Evolutionary conservation across 2,888 invertebrate species (phyloP), one percentile per base, ranked within the genome.

Genomic region (Sinhomidia bicolor): DNA sequence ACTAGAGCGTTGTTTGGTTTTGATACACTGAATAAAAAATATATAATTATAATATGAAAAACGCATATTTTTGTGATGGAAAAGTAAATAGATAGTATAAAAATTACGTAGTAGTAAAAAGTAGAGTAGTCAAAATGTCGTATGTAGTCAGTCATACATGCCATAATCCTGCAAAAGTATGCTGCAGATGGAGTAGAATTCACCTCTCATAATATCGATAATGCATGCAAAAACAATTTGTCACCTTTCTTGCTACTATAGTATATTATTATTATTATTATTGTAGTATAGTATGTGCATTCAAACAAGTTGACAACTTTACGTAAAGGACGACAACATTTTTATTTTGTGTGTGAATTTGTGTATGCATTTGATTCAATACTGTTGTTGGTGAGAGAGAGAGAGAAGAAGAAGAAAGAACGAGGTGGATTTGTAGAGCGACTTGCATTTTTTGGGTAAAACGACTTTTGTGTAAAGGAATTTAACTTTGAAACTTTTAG

Each of bases 151-250:
- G n/a, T n/a, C n/a, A n/a, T n/a, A n/a, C n/a, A n/a, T n/a, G n/a
- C n/a, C n/a, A n/a, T n/a, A n/a, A n/a, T n/a, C n/a, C n/a, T n/a
- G n/a, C n/a, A n/a, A n/a, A n/a, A n/a, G n/a, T n/a, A n/a, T n/a
- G n/a, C n/a, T n/a, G n/a, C n/a, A n/a, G n/a, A n/a, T n/a, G n/a
- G n/a, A n/a, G n/a, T n/a, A n/a, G n/a, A 44, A 44, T 44, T 9
- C 12, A 6, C 44, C 12, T 44, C 10, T 44, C 5, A 9, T 1
- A 44, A 44, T 44, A n/a, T n/a, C n/a, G n/a, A 12, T 44, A 57
- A 62, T 62, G 26, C 60, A 23, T 60, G 23, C 26, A 51, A n/a
- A 57, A 57, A 57, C 57, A 57, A 57, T 57, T 57, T 62, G 62
- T 62, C 62, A 62, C 26, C 26, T 32, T 62, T 62, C 26, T 26